These are phyloP conservation scores for Cryptoprocta ferox DNA, from an alignment of 2,797 vertebrate genomes.

Conservation along the genomic window DNA sequence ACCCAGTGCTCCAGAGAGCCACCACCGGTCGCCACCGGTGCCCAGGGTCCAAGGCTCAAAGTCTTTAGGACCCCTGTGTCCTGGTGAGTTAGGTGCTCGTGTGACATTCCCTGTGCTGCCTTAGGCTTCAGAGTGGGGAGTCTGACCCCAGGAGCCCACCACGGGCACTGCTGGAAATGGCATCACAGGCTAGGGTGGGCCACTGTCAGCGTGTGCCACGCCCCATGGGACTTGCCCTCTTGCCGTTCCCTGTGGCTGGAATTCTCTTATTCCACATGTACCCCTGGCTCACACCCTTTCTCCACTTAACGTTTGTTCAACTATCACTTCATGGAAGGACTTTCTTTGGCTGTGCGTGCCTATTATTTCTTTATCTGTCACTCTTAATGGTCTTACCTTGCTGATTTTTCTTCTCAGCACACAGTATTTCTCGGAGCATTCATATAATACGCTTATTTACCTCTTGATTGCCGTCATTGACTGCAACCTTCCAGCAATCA, in stretches of 20 bases:
- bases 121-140: not conserved
- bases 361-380: rapidly evolving
- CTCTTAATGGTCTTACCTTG: rapidly evolving
- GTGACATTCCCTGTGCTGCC: not conserved
- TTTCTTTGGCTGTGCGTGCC: not conserved
- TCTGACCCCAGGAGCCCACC: not conserved
- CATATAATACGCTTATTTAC: rapidly evolving
- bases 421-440: not conserved
- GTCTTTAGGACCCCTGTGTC: rapidly evolving
- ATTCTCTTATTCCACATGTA: rapidly evolving
- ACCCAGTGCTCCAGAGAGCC: rapidly evolving
- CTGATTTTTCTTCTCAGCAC: not conserved
- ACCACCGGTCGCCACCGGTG: rapidly evolving
- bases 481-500: not conserved
- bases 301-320: rapidly evolving
- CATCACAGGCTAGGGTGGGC: not conserved
- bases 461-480: no score
- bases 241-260: not conserved
- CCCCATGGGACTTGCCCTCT: not conserved
- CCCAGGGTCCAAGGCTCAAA: not conserved
- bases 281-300: not conserved
- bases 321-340: not conserved
- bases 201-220: rapidly evolving
- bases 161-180: not conserved
- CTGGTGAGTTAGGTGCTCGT: rapidly evolving